phyloP scores from a whole-genome alignment of 2,888 invertebrate genomes.

The Lysandra bellargus region DNA sequence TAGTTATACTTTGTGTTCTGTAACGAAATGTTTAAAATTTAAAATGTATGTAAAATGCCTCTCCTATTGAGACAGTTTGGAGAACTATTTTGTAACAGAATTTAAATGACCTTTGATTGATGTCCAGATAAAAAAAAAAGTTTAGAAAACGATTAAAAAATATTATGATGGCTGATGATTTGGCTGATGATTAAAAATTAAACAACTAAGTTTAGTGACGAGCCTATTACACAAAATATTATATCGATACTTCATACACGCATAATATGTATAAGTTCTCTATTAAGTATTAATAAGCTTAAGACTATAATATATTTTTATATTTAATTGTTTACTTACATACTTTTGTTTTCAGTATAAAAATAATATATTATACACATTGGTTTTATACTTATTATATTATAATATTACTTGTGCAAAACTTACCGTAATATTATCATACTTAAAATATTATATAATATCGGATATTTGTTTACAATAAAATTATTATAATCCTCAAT shows the following conservation, averaged over 20 bases:
- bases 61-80: neutral
- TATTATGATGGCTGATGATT: neutral
- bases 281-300: neutral
- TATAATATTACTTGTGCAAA: neutral
- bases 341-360: too few relatives aligned
- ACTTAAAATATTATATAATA: neutral
- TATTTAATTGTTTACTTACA: too few relatives aligned
- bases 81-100: neutral
- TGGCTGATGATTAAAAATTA: neutral
- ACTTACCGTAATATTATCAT: neutral
- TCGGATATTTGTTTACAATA: too few relatives aligned
- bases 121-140: neutral
- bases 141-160: neutral
- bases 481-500: too few relatives aligned
- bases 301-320: too few relatives aligned
- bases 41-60: neutral
- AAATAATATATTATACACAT: neutral
- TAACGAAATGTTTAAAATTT: neutral
- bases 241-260: neutral
- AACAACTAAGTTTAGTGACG: slow-evolving; percentile 1
- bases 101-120: neutral
- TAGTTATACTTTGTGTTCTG: neutral
- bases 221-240: neutral
- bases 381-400: neutral
- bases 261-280: neutral